Evolutionary conservation across 2,888 invertebrate species (phyloP), one percentile per base, ranked within the genome.

Genomic region (Dyspetes luteomarginatus): DNA sequence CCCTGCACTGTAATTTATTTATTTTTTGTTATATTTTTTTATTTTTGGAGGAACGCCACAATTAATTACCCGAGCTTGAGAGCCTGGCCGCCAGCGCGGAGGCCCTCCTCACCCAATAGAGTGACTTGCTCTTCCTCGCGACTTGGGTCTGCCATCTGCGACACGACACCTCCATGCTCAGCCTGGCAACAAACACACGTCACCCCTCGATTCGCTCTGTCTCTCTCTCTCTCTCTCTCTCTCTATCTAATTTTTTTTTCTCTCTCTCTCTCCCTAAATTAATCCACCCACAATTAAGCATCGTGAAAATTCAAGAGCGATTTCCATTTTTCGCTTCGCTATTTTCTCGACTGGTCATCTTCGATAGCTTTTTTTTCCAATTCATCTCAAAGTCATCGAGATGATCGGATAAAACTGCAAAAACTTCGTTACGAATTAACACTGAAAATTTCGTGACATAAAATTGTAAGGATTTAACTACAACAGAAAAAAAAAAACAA

Each of bases 71-170:
- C 98, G 94, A 98, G 95, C 94, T 98, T 98, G 93, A 98, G 96
- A 93, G 98, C 97, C 95, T 98, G 98, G 94, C 98, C 98, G 93
- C 97, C 97, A 92, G 97, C 97, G 93, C 97, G 95, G 92, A 97
- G 96, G 92, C 96, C 97, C 94, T 98, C 98, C 94, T 98, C 98
- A 93, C 98, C 98, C 92, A 99, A 96, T 92, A 99, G 95, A 90
- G 98, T 98, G 92, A 98, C 97, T 93, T 97, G 98, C 93, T 98
- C 97, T 94, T 98, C 97, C 94, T 98, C 98, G 91, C 97, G 96
- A 93, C 97, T 96, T 92, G 98, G 97, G 94, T 98, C 98, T 93
- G 98, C 98, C 97, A 98, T 98, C 97, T 98, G 98, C 94, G 95
- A 93, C 94, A 93, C 93, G 93, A 93, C 93, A 94, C 93, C 93